Conservation (phyloP, 1,140 invertebrate genomes). For the Radopholus similis region DNA sequence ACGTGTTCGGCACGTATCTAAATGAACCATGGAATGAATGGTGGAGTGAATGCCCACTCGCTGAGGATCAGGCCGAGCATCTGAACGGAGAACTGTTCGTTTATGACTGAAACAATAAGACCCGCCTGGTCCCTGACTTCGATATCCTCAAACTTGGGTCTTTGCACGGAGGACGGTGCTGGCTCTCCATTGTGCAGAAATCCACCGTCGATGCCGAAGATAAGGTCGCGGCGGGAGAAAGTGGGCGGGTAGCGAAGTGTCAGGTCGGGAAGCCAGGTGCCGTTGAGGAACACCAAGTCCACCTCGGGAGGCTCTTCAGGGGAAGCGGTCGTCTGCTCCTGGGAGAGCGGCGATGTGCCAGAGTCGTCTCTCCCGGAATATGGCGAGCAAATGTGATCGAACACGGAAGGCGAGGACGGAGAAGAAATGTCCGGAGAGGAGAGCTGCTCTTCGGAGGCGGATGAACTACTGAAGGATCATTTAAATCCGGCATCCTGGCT, state of each 20-base stretch:
- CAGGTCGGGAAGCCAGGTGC: slow-evolving; percentile 35
- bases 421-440: neutral
- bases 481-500: neutral
- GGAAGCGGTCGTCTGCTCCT: neutral
- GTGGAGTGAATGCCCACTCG: too few species aligned
- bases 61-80: slow-evolving; percentile 43
- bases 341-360: neutral
- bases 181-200: slow-evolving; percentile 30
- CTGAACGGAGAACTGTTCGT: neutral
- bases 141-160: slow-evolving; percentile 41
- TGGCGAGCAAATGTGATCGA: slow-evolving; percentile 37
- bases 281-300: slow-evolving; percentile 22
- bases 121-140: slow-evolving; percentile 35
- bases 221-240: slow-evolving; percentile 43
- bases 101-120: neutral
- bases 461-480: too few species aligned
- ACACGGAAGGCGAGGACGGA: slow-evolving; percentile 1
- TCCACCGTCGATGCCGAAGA: slow-evolving; percentile 47
- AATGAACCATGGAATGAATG: too few species aligned
- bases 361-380: neutral
- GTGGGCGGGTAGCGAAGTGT: slow-evolving; percentile 47
- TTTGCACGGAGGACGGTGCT: slow-evolving; percentile 20
- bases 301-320: slow-evolving; percentile 35
- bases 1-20: slow-evolving; percentile 43
- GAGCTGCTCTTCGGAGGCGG: neutral